phyloP scores from a whole-genome alignment of 2,797 vertebrate genomes.

The Lagodon rhomboides region DNA sequence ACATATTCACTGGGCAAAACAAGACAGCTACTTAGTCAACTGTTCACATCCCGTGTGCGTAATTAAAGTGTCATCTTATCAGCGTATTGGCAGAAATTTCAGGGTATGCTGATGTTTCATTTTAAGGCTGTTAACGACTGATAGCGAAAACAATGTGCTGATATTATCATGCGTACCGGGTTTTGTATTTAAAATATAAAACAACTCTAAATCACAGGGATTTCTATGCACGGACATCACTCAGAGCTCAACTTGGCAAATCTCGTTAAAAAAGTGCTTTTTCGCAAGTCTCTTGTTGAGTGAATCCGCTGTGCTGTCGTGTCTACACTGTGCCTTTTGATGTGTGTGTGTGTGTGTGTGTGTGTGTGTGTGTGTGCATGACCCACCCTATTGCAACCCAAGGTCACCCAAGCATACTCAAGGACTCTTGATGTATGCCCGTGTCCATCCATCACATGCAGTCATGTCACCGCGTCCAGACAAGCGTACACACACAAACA shows the following conservation, averaged over 20 bases:
- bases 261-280: neutral
- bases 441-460: conserved; percentile 41
- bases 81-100: no score
- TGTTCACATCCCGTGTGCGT: no score
- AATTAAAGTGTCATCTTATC: no score
- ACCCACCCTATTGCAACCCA: conserved; percentile 31
- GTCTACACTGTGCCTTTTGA: neutral
- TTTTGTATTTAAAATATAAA: neutral
- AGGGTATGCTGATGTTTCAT: no score
- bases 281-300: neutral
- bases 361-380: neutral
- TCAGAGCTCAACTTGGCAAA: neutral
- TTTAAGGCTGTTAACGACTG: no score
- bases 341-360: neutral
- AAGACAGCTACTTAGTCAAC: no score
- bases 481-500: conserved; percentile 31
- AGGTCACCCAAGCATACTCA: conserved; percentile 45
- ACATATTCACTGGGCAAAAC: no score
- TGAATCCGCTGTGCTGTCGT: conserved; percentile 30
- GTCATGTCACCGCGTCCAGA: conserved; percentile 30
- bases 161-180: no score
- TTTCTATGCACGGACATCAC: neutral
- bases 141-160: no score
- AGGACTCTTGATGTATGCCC: conserved; percentile 46
- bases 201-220: neutral